Evolutionary conservation across 2,797 vertebrate genomes (phyloP).

Genomic region (Simalia tracyae): DNA sequence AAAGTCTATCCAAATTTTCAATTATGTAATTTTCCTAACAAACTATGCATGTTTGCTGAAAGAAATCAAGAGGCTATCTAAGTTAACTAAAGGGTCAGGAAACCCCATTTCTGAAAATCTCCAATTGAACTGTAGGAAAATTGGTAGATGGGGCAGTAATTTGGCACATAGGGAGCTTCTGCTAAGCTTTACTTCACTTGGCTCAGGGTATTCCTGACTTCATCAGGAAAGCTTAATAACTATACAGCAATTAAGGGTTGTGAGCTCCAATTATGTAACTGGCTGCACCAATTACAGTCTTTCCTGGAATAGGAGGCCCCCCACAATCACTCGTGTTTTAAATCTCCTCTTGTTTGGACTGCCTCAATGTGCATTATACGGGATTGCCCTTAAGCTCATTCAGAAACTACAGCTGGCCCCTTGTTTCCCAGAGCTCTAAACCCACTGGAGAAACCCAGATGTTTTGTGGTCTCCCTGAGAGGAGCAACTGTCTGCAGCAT

Average conservation of each 20-base stretch:
- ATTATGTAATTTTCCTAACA: neutral
- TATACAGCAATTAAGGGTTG: neutral
- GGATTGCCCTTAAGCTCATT: no score
- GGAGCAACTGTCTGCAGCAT: no score
- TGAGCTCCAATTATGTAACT: neutral
- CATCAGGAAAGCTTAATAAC: neutral
- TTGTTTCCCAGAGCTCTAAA: no score
- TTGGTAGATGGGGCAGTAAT: neutral
- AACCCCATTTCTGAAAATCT: neutral
- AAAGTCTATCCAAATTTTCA: neutral
- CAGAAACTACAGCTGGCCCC: no score
- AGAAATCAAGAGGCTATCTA: neutral
- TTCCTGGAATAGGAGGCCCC: no score
- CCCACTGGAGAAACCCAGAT: no score
- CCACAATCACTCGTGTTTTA: no score
- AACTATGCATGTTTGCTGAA: neutral
- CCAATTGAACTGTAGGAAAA: neutral
- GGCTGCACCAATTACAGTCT: no score
- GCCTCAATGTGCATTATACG: no score
- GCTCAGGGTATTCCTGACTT: neutral
- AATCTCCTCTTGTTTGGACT: no score
- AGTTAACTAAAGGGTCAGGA: neutral
- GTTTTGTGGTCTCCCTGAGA: no score
- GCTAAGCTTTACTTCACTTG: neutral
- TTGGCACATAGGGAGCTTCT: neutral